Evolutionary conservation across 2,888 invertebrate species (phyloP).

Genomic region (Acrobasis consociella): DNA sequence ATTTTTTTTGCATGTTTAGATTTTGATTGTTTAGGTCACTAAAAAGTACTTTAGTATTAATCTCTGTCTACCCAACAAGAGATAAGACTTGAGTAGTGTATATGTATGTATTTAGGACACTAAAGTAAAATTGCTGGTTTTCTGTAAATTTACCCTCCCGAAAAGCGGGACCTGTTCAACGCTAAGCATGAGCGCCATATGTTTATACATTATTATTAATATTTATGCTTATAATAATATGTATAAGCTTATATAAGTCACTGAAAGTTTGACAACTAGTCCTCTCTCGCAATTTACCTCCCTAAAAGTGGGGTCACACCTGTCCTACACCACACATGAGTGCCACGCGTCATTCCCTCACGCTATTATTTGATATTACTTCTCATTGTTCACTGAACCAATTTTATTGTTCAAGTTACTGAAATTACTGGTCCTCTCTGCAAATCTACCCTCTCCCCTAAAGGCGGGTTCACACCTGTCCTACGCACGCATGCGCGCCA

Average conservation of each 20-base stretch:
- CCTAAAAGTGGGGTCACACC: too few relatives aligned
- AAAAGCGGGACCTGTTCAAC: slow-evolving; percentile 39
- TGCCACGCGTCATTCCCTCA: too few relatives aligned
- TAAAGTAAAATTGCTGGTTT: slow-evolving; percentile 8
- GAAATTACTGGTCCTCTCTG: slow-evolving; percentile 25
- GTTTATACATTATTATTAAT: too few relatives aligned
- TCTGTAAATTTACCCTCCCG: slow-evolving; percentile 30
- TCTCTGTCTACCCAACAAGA: too few relatives aligned
- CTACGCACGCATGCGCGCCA: slow-evolving; percentile 11
- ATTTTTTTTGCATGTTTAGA: too few relatives aligned
- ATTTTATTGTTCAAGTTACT: not conserved
- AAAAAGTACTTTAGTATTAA: too few relatives aligned
- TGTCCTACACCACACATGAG: too few relatives aligned
- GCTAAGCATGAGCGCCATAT: slow-evolving; percentile 25
- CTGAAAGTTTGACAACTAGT: not conserved
- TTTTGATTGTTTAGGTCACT: too few relatives aligned
- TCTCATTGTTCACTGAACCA: not conserved
- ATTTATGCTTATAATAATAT: too few relatives aligned
- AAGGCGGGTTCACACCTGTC: slow-evolving; percentile 17
- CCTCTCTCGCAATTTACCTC: too few relatives aligned
- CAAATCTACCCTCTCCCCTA: slow-evolving; percentile 34
- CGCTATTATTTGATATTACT: too few relatives aligned
- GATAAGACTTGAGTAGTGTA: too few relatives aligned
- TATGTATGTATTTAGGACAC: not conserved
- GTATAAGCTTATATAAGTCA: not conserved